Evolutionary conservation across 2,113 vertebrate genomes (phyloP).

Genomic region (Macrotis lagotis): DNA sequence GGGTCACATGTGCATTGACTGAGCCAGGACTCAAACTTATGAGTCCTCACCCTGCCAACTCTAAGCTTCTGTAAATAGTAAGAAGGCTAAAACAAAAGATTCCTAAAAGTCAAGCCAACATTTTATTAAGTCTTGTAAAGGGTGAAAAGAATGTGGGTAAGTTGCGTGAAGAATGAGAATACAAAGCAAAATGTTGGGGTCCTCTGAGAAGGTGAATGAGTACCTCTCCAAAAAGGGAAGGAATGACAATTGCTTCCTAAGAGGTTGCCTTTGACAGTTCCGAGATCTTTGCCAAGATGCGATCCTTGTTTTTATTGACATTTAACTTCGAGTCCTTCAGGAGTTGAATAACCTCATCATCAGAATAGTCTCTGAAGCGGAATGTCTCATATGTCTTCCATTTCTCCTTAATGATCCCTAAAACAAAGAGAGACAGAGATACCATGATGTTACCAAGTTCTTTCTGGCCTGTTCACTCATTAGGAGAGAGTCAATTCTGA

Average conservation of each 20-base stretch:
- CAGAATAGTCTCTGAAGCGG: not conserved
- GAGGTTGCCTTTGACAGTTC: not conserved
- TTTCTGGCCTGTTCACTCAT: not conserved
- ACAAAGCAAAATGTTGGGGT: not conserved
- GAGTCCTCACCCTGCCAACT: not conserved
- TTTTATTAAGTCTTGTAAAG: not conserved
- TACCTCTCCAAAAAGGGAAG: not conserved
- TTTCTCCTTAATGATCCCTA: not conserved
- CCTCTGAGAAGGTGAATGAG: not conserved
- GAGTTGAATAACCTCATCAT: not conserved
- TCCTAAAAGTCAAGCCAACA: not conserved
- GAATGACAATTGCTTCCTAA: not conserved
- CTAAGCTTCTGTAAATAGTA: not conserved
- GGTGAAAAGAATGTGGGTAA: not conserved
- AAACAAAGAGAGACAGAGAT: not conserved
- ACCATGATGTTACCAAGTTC: not conserved
- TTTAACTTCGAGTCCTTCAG: constrained; percentile 35
- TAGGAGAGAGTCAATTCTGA: not conserved
- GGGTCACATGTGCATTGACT: not conserved
- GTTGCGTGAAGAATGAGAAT: not conserved
- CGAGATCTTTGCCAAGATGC: not conserved
- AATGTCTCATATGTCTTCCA: not conserved
- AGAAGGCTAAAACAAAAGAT: not conserved
- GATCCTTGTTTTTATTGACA: not conserved
- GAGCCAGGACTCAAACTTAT: not conserved